Conservation (phyloP, 2,797 vertebrate species). For the Lacerta viridis region DNA sequence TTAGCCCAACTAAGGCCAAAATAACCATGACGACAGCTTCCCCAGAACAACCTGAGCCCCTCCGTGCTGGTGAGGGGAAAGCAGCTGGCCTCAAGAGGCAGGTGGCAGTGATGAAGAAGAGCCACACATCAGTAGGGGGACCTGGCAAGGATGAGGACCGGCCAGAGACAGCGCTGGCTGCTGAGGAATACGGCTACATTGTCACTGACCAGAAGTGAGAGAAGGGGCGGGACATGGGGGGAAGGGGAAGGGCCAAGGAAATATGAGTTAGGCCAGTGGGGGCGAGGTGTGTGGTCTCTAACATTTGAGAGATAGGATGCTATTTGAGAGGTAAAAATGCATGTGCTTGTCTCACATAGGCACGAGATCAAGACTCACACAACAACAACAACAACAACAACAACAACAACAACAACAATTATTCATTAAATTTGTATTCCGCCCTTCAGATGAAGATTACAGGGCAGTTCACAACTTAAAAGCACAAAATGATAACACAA, state of each 20-base stretch:
- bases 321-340: background rate
- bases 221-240: fast-evolving
- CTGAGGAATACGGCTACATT: constrained; percentile 95
- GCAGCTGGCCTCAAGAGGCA: background rate
- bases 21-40: constrained; percentile 17
- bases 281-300: background rate
- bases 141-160: background rate
- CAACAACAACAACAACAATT: no score
- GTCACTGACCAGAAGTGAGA: constrained; percentile 93
- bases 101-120: constrained; percentile 57
- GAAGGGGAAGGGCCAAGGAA: background rate
- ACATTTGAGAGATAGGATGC: background rate
- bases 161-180: constrained; percentile 39
- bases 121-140: constrained; percentile 38
- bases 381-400: no score
- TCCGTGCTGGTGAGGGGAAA: background rate
- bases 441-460: no score
- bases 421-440: no score
- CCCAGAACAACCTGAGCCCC: background rate
- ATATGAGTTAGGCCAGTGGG: background rate
- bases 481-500: no score
- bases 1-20: background rate
- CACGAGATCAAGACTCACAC: background rate
- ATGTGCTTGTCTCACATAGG: background rate
- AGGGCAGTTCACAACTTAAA: no score